Conservation (phyloP, 2,113 vertebrate species). For the Callorhinus ursinus region DNA sequence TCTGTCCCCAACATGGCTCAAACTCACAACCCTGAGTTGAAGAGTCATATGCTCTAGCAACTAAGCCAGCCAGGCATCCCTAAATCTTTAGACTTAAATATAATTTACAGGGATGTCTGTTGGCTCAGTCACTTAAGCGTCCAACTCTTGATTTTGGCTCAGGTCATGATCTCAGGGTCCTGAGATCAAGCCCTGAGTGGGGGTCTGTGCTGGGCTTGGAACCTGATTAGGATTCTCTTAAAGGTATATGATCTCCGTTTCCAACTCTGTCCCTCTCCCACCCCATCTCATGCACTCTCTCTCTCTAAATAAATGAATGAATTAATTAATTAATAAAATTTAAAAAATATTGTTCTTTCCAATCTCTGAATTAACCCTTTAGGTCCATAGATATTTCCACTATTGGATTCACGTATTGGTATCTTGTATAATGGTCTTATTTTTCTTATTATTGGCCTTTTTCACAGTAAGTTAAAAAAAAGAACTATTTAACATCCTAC, state of each 20-base stretch:
- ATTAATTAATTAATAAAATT: not conserved
- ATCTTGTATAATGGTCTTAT: conserved; percentile 16
- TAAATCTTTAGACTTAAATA: not conserved
- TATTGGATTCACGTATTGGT: conserved; percentile 3
- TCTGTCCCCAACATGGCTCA: not conserved
- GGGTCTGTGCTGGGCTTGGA: not conserved
- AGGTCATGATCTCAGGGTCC: not conserved
- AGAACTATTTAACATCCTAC: not conserved
- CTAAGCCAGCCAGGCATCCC: not conserved
- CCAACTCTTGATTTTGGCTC: not conserved
- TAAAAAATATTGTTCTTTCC: not conserved
- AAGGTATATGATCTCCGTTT: too few relatives aligned
- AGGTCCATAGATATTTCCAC: not conserved
- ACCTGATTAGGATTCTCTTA: not conserved
- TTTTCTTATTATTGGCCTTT: conserved; percentile 30
- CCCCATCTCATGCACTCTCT: not conserved
- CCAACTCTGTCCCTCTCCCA: not conserved
- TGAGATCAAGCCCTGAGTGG: not conserved
- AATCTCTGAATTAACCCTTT: conserved; percentile 36
- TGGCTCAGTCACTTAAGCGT: not conserved
- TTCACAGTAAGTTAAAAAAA: conserved; percentile 29
- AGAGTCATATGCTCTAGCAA: not conserved
- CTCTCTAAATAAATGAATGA: not conserved
- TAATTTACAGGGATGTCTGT: not conserved
- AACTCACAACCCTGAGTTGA: not conserved